phyloP scores from a whole-genome alignment of 2,113 vertebrate species.

The Brachypteracias leptosomus region DNA sequence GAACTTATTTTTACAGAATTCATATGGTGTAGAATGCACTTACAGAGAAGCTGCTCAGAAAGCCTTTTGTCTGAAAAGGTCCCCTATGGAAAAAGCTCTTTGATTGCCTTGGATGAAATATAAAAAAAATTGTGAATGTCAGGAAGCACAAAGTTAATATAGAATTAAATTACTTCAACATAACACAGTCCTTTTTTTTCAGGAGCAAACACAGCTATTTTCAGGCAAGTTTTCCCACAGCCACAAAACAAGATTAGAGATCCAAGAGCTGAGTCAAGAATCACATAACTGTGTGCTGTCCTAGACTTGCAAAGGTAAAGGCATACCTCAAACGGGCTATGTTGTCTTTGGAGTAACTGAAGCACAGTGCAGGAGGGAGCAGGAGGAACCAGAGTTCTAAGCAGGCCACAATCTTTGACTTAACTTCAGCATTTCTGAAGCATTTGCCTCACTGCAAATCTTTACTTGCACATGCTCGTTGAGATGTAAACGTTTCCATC shows the following conservation, averaged over 20 bases:
- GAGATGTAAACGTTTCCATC: not conserved
- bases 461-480: fast-evolving
- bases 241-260: not conserved
- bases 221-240: not conserved
- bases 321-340: not conserved
- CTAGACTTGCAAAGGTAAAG: not conserved
- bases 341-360: not conserved
- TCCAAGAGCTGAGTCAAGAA: not conserved
- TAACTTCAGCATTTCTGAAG: not conserved
- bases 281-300: not conserved
- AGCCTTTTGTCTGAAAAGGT: not conserved
- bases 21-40: not conserved
- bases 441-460: not conserved
- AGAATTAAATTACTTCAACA: not conserved
- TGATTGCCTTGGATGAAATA: not conserved
- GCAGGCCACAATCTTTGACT: not conserved
- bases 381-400: not conserved
- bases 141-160: not conserved
- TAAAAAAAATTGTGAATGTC: not conserved
- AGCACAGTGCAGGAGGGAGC: not conserved
- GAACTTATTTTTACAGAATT: constrained; percentile 32
- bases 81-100: not conserved
- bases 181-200: not conserved
- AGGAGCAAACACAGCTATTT: not conserved
- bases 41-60: not conserved